Percentiles rank a stretch among this genome's conserved stretches.
These are phyloP conservation scores for Oenanthe oenanthe DNA, from an alignment of 2,113 vertebrate species.

Conservation along the genomic window DNA sequence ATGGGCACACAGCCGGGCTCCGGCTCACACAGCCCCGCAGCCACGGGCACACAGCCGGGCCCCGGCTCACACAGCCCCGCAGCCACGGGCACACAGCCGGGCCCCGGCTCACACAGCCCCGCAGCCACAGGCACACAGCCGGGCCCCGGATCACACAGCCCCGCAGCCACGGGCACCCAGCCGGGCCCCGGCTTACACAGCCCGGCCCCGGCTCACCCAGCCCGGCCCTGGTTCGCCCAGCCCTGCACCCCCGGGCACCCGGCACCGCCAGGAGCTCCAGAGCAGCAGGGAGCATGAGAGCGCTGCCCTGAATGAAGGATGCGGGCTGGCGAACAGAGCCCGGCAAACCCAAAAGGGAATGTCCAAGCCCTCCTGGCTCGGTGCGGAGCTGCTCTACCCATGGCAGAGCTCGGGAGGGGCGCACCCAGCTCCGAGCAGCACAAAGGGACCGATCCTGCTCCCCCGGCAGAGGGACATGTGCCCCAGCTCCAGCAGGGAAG, in stretches of 20 bases:
- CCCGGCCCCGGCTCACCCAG: not conserved
- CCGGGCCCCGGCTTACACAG: not conserved
- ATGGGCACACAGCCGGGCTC: too few species aligned
- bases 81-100: not conserved
- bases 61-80: not conserved
- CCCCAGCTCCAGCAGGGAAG: not conserved
- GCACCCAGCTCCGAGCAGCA: accelerated
- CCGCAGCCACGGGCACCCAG: not conserved
- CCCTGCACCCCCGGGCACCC: not conserved
- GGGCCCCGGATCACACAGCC: not conserved
- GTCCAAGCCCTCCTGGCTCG: not conserved
- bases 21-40: not conserved
- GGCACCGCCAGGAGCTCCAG: accelerated
- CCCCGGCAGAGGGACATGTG: accelerated
- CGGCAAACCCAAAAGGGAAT: accelerated
- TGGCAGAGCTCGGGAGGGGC: not conserved
- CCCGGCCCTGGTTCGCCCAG: not conserved
- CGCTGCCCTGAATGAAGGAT: not conserved
- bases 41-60: not conserved
- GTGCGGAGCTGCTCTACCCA: not conserved
- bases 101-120: not conserved
- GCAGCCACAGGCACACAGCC: not conserved
- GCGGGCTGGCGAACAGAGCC: not conserved
- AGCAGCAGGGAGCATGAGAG: not conserved
- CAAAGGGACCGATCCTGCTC: not conserved